Evolutionary conservation across 1,140 invertebrate species (phyloP).

Genomic region (Uloborus diversus): DNA sequence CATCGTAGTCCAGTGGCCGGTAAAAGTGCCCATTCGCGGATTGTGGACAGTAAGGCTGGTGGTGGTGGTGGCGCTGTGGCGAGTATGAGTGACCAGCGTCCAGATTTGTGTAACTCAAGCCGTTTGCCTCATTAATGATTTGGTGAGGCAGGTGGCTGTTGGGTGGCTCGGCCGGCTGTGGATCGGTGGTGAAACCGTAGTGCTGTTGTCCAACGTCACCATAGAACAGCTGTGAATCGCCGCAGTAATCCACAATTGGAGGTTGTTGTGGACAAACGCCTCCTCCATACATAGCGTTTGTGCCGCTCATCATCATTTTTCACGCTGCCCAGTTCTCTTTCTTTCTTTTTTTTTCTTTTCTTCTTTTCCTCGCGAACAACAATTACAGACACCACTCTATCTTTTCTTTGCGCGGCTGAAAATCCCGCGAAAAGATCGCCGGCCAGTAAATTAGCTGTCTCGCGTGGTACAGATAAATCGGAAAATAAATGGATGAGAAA

Average conservation of each 20-base stretch:
- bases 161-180: slow-evolving; percentile 35
- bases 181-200: slow-evolving; percentile 25
- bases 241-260: slow-evolving; percentile 74
- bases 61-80: background rate
- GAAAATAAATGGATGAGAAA: slow-evolving; percentile 58
- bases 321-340: background rate
- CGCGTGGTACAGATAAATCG: slow-evolving; percentile 55
- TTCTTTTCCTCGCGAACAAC: background rate
- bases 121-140: slow-evolving; percentile 82
- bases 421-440: background rate
- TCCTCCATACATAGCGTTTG: slow-evolving; percentile 55
- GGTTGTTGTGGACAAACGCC: slow-evolving; percentile 35
- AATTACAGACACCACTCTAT: background rate
- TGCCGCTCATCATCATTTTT: slow-evolving; percentile 57
- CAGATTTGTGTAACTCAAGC: slow-evolving; percentile 88
- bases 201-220: slow-evolving; percentile 14
- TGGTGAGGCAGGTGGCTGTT: slow-evolving; percentile 26
- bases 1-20: slow-evolving; percentile 4
- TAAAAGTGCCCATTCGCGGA: background rate
- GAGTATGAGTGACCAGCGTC: slow-evolving; percentile 66
- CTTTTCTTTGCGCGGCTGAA: slow-evolving; percentile 12
- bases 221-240: slow-evolving; percentile 47
- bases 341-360: background rate
- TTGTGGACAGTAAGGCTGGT: slow-evolving; percentile 1
- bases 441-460: slow-evolving; percentile 57